A percentile compares a stretch with the other conserved stretches of the same genome.
Conservation (phyloP, 2,797 vertebrate species). For the Falco naumanni region DNA sequence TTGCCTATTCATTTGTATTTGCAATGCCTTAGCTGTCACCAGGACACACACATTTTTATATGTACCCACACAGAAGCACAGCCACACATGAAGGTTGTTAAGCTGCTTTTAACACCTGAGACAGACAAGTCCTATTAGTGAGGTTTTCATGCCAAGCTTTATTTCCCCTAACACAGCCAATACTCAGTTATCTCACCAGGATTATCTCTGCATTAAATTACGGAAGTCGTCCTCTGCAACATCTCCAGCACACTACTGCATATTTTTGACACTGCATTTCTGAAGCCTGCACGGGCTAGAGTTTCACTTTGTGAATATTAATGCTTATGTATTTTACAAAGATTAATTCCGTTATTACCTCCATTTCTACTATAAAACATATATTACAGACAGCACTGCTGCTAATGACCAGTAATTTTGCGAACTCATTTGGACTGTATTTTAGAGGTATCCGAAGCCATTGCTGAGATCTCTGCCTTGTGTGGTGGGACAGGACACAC, state of each 20-base stretch:
- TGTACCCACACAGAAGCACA: neutral
- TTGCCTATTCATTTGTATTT: neutral
- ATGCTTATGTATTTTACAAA: neutral
- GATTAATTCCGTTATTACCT: neutral
- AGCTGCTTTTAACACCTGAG: neutral
- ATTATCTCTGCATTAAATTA: neutral
- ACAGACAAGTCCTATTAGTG: neutral
- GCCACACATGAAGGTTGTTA: neutral
- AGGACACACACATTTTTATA: neutral
- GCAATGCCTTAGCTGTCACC: neutral
- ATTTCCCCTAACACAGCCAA: neutral
- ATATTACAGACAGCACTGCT: neutral
- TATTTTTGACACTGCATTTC: neutral
- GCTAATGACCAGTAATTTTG: neutral
- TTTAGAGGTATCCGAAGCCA: neutral
- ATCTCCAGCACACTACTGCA: neutral
- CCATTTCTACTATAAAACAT: neutral
- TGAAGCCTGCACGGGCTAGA: too few species aligned
- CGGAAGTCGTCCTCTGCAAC: neutral
- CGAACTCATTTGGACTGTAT: accelerated
- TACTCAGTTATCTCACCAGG: neutral
- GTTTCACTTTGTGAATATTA: neutral
- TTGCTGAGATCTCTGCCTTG: neutral
- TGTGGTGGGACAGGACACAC: neutral
- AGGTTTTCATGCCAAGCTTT: neutral